These are phyloP conservation scores for Lepus americanus DNA, from an alignment of 2,113 vertebrate genomes.

Conservation along the genomic window DNA sequence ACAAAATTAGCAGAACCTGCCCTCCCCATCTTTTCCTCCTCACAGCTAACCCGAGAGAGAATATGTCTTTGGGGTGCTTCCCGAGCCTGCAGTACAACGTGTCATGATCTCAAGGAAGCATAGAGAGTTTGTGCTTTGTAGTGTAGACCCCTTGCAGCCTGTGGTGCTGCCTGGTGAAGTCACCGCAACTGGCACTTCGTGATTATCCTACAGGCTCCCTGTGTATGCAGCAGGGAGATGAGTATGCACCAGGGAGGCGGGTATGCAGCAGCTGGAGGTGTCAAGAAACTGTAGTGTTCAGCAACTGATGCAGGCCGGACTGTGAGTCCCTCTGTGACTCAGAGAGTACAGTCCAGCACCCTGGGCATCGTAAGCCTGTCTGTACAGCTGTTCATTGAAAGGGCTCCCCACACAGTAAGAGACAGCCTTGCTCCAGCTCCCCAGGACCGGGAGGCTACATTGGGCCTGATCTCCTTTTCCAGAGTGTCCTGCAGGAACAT, in stretches of 20 bases:
- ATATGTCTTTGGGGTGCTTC: neutral
- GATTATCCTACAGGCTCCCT: neutral
- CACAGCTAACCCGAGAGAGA: neutral
- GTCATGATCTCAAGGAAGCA: neutral
- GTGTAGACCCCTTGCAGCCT: neutral
- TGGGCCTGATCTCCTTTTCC: slow-evolving; percentile 46
- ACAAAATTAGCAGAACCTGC: slow-evolving; percentile 17
- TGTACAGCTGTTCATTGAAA: neutral
- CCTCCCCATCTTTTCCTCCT: neutral
- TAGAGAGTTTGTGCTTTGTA: neutral
- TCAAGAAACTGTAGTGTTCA: neutral
- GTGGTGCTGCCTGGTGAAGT: neutral
- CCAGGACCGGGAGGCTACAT: neutral
- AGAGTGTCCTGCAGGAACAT: slow-evolving; percentile 95
- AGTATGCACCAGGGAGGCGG: neutral
- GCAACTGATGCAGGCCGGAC: neutral
- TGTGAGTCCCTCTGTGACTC: neutral
- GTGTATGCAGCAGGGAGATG: neutral
- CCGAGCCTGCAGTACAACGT: neutral
- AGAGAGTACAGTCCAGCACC: neutral
- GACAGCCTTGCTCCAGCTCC: neutral
- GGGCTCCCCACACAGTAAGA: neutral
- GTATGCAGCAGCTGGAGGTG: neutral
- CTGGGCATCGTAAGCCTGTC: neutral
- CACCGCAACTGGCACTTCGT: neutral